These are phyloP conservation scores for Myathropa florea DNA, from an alignment of 2,888 invertebrate genomes.

Conservation along the genomic window DNA sequence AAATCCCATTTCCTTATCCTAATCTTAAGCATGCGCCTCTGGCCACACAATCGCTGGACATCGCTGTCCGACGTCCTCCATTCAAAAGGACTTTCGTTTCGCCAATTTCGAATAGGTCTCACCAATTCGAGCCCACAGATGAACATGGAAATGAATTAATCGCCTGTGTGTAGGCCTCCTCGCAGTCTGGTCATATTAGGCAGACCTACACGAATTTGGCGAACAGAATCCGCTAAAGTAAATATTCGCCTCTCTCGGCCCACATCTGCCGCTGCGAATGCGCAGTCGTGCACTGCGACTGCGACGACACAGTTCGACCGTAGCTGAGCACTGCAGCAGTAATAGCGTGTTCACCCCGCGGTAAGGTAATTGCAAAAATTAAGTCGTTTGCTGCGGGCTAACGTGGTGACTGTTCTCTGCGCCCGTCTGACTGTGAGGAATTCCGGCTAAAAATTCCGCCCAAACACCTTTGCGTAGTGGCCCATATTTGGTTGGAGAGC, in stretches of 20 bases:
- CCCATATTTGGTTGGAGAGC: slow-evolving; percentile 58
- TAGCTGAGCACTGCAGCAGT: neutral
- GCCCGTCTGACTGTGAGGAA: slow-evolving; percentile 16
- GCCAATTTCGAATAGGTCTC: slow-evolving; percentile 54
- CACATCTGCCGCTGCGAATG: slow-evolving; percentile 22
- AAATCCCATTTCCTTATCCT: slow-evolving; percentile 57
- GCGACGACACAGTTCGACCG: slow-evolving; percentile 53
- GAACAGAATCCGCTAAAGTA: slow-evolving; percentile 29
- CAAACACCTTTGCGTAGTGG: slow-evolving; percentile 62
- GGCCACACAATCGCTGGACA: slow-evolving; percentile 26
- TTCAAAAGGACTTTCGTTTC: slow-evolving; percentile 62
- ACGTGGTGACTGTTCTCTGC: neutral
- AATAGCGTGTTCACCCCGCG: neutral
- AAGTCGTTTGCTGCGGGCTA: slow-evolving; percentile 37
- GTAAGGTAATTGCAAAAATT: slow-evolving; percentile 34
- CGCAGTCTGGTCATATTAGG: slow-evolving; percentile 38
- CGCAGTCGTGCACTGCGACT: slow-evolving; percentile 37
- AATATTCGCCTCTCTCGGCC: slow-evolving; percentile 30
- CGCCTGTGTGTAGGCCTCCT: slow-evolving; percentile 57
- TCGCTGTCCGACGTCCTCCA: slow-evolving; percentile 4
- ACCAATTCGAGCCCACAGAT: slow-evolving; percentile 64
- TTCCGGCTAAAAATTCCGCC: slow-evolving; percentile 61
- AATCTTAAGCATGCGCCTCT: slow-evolving; percentile 22
- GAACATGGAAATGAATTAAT: slow-evolving; percentile 66
- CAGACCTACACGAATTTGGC: slow-evolving; percentile 57